These are phyloP conservation scores for Digitonthophagus gazella DNA, from an alignment of 2,888 invertebrate genomes.

Conservation along the genomic window DNA sequence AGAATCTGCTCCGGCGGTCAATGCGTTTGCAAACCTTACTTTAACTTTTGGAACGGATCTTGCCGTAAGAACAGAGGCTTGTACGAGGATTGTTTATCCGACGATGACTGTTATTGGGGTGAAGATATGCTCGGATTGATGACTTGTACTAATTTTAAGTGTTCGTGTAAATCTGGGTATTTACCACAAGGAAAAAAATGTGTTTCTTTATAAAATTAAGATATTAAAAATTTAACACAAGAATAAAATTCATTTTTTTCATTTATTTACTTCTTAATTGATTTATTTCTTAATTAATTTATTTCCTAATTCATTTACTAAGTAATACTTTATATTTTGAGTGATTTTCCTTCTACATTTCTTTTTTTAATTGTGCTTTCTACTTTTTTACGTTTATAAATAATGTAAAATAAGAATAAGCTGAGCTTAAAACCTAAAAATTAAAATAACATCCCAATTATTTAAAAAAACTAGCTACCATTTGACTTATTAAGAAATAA, in stretches of 20 bases:
- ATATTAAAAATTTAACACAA: background rate
- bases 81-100: slow-evolving; percentile 2
- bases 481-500: too few relatives aligned
- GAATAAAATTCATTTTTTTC: background rate
- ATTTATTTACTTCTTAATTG: background rate
- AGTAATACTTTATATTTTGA: too few relatives aligned
- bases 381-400: too few relatives aligned
- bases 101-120: slow-evolving; percentile 16
- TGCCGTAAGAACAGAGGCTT: slow-evolving; percentile 12
- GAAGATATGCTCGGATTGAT: slow-evolving; percentile 6
- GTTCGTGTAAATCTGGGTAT: slow-evolving; percentile 9
- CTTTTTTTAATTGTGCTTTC: too few relatives aligned
- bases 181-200: slow-evolving; percentile 10
- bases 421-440: too few relatives aligned
- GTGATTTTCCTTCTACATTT: too few relatives aligned
- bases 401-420: too few relatives aligned
- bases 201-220: background rate
- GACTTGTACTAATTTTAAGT: slow-evolving; percentile 1
- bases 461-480: too few relatives aligned
- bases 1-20: slow-evolving; percentile 2
- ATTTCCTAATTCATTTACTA: too few relatives aligned
- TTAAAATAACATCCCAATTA: too few relatives aligned
- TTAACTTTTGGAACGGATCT: background rate
- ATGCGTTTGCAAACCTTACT: slow-evolving; percentile 6
- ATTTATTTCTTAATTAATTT: too few relatives aligned